Evolutionary conservation across 2,113 vertebrate species (phyloP).

Genomic region (Bombycilla garrulus): DNA sequence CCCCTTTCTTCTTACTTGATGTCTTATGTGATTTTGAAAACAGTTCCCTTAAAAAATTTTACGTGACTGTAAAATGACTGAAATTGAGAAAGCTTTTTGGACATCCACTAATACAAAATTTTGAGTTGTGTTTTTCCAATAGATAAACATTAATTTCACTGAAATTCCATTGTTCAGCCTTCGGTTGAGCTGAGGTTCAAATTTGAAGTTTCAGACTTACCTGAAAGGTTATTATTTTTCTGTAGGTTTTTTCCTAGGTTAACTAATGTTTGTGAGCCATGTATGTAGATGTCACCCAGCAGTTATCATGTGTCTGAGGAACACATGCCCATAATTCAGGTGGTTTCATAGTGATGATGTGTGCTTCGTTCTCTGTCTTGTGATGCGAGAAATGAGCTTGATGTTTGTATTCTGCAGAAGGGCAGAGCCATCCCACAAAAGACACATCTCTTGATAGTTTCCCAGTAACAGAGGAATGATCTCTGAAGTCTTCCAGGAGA

Average conservation of each 20-base stretch:
- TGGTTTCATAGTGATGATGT: neutral
- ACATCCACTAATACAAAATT: neutral
- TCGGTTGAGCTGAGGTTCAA: neutral
- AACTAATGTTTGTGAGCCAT: neutral
- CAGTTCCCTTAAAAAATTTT: neutral
- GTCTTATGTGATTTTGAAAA: neutral
- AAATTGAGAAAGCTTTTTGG: neutral
- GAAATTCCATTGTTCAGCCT: neutral
- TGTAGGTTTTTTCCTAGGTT: neutral
- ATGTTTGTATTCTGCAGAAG: neutral
- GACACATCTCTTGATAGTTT: neutral
- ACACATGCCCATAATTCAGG: neutral
- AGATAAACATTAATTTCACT: neutral
- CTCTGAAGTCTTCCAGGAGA: neutral
- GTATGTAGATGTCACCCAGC: neutral
- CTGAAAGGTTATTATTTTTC: neutral
- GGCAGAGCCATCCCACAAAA: neutral
- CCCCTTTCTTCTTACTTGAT: neutral
- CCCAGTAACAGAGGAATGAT: neutral
- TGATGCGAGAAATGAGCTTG: neutral
- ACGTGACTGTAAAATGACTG: neutral
- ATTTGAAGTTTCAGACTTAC: neutral
- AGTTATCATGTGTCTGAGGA: neutral
- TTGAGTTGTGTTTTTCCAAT: neutral
- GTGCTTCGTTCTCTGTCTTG: neutral